phyloP scores from a whole-genome alignment of 2,113 vertebrate species.

The Murina feae region DNA sequence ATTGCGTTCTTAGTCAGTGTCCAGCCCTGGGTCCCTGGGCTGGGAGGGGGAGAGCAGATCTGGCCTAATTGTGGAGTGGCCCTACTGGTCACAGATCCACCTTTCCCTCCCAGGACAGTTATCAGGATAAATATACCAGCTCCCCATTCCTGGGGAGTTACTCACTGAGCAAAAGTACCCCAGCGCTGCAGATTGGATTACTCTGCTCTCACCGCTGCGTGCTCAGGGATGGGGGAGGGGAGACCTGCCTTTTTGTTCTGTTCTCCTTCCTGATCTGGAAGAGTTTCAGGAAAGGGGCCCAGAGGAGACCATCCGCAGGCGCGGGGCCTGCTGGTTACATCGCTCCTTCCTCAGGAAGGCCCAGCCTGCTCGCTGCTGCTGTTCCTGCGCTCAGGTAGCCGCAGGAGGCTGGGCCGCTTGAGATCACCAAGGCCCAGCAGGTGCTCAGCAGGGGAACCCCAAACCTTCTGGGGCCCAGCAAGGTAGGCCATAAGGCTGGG shows the following conservation, averaged over 20 bases:
- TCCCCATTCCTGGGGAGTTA: conserved; percentile 83
- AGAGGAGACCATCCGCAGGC: conserved; percentile 4
- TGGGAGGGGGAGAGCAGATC: background rate
- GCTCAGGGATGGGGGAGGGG: background rate
- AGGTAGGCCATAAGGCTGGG: background rate
- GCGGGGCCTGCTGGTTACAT: conserved; percentile 22
- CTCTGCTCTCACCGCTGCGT: conserved; percentile 40
- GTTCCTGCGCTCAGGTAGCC: background rate
- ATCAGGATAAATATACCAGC: conserved; percentile 82
- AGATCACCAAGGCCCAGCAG: background rate
- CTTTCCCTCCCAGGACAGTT: conserved; percentile 64
- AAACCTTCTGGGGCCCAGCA: background rate
- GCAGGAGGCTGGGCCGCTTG: background rate
- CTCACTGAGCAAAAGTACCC: conserved; percentile 77
- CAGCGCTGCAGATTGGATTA: conserved; percentile 79
- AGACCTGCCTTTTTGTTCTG: background rate
- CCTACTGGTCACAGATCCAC: conserved; percentile 49
- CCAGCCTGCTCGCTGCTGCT: fast-evolving
- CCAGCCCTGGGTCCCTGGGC: background rate
- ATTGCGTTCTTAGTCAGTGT: background rate
- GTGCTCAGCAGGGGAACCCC: background rate
- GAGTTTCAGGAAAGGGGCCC: conserved; percentile 4
- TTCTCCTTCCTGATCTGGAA: conserved; percentile 60
- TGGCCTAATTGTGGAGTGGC: conserved; percentile 8
- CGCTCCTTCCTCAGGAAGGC: conserved; percentile 12